Conservation (phyloP, 2,113 vertebrate species). For the Notechis scutatus region DNA sequence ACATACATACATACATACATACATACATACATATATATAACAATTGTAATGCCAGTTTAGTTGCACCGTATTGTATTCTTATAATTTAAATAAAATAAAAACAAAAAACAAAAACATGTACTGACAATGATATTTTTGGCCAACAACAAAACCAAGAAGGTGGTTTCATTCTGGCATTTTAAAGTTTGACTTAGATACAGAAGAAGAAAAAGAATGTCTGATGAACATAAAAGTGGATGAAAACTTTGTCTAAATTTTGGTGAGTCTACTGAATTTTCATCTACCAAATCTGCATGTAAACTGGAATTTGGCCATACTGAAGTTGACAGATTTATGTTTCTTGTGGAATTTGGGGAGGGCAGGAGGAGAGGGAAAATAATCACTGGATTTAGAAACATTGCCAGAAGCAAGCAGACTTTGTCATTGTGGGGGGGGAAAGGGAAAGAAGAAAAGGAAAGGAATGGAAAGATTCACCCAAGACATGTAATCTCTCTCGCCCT, state of each 20-base stretch:
- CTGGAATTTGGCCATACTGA: neutral
- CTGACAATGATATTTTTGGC: neutral
- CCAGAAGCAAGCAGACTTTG: neutral
- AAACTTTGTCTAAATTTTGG: neutral
- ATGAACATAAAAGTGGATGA: neutral
- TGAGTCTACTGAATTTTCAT: neutral
- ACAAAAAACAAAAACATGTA: neutral
- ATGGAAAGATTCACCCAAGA: neutral
- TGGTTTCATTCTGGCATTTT: neutral
- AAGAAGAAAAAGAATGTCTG: neutral
- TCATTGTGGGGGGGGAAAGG: neutral
- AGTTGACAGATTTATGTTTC: neutral
- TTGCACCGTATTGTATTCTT: no score
- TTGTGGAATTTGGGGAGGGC: neutral
- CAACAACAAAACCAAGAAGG: neutral
- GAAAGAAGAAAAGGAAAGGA: neutral
- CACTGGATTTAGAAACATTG: neutral
- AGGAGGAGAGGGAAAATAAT: neutral
- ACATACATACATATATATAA: no score
- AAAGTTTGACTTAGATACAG: neutral
- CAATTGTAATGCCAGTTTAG: no score
- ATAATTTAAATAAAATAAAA: no score
- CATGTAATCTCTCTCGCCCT: neutral
- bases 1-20: no score
- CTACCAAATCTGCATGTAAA: neutral